Evolutionary conservation across 2,797 vertebrate genomes (phyloP).

Genomic region (Perodicticus potto): DNA sequence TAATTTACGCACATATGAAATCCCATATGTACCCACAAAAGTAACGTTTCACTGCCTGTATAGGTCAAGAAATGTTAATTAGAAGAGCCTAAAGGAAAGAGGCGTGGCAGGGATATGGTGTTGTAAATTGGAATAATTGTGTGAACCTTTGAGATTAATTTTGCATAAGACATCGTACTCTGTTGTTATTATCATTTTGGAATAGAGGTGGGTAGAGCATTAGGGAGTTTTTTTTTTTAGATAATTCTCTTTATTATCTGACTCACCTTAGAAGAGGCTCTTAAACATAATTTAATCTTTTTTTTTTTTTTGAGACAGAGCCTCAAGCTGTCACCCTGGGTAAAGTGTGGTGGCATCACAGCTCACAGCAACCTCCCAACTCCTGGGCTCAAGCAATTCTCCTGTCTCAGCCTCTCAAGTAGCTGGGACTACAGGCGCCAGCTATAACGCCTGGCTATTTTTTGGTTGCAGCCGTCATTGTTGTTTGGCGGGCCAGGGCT

Average conservation of each 20-base stretch:
- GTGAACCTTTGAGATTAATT: slow-evolving; percentile 3
- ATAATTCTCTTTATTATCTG: background rate
- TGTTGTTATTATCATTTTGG: background rate
- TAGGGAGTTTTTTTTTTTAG: background rate
- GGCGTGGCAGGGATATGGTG: background rate
- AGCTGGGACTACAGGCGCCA: too few relatives aligned
- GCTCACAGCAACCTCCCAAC: too few relatives aligned
- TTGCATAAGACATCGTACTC: slow-evolving; percentile 11
- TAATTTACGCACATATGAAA: background rate
- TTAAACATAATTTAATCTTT: slow-evolving; percentile 6
- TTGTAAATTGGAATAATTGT: background rate
- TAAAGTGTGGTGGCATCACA: too few relatives aligned
- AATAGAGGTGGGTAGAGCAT: background rate
- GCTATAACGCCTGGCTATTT: too few relatives aligned
- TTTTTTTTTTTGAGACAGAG: too few relatives aligned
- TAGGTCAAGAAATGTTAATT: background rate
- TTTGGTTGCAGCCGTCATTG: too few relatives aligned
- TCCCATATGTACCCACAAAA: background rate
- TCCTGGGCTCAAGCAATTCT: too few relatives aligned
- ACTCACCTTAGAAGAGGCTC: background rate
- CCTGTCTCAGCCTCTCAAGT: too few relatives aligned
- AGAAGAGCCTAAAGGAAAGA: background rate
- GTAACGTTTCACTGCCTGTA: background rate
- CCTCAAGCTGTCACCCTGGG: too few relatives aligned
- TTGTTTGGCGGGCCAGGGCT: too few relatives aligned